These are phyloP conservation scores for Tragelaphus eurycerus DNA, from an alignment of 2,797 vertebrate genomes.

Conservation along the genomic window DNA sequence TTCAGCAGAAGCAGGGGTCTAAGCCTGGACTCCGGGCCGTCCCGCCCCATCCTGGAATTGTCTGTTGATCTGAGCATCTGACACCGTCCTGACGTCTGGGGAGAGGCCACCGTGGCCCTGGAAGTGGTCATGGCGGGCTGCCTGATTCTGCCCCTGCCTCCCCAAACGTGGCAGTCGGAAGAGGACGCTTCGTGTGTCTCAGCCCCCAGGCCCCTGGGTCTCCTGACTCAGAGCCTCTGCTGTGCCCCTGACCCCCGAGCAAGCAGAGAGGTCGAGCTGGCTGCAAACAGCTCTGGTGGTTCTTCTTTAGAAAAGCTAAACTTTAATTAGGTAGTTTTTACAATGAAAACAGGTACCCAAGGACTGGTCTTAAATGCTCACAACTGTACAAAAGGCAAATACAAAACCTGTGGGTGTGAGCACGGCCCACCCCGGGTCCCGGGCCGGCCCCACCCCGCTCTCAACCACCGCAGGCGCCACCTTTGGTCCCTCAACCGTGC, in stretches of 20 bases:
- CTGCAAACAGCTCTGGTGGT: not conserved
- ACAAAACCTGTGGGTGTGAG: not conserved
- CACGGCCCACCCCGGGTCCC: fast-evolving
- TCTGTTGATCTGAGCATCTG: not conserved
- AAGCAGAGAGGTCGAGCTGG: not conserved
- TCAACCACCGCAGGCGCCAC: fast-evolving
- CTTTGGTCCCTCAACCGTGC: constrained; percentile 7
- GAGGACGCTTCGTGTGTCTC: fast-evolving
- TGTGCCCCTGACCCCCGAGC: too few species aligned
- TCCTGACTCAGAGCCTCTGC: not conserved
- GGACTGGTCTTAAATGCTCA: constrained; percentile 78
- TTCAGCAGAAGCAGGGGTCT: not conserved
- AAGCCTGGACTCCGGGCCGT: fast-evolving
- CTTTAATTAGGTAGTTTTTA: constrained; percentile 82
- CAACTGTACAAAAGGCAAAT: constrained; percentile 80
- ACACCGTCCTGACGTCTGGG: fast-evolving
- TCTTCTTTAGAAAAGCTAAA: constrained; percentile 83
- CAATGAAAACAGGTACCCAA: constrained; percentile 81
- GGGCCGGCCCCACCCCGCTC: fast-evolving
- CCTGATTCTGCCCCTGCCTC: not conserved
- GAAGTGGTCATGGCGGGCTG: fast-evolving
- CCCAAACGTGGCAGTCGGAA: not conserved
- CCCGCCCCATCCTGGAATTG: fast-evolving
- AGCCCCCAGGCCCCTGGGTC: not conserved
- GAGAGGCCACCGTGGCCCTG: not conserved